phyloP scores from a whole-genome alignment of 2,797 vertebrate genomes.

The Myotis vivesi region DNA sequence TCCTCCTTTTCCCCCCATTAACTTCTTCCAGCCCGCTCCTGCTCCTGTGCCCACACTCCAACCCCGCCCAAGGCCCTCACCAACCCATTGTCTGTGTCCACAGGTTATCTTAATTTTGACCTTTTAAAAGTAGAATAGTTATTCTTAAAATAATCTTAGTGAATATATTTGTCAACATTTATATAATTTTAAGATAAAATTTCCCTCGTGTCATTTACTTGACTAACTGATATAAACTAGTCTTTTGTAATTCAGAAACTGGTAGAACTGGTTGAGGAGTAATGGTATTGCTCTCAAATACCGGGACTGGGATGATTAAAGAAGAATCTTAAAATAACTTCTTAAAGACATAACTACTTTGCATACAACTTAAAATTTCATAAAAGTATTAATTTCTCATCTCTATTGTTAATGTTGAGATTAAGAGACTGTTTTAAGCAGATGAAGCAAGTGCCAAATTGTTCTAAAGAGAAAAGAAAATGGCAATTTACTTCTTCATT shows the following conservation, averaged over 20 bases:
- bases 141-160: slow-evolving; percentile 2
- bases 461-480: neutral
- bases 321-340: neutral
- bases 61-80: no score
- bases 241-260: neutral
- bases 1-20: no score
- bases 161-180: neutral
- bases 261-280: neutral
- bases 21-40: no score
- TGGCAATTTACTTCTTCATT: slow-evolving; percentile 1
- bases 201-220: neutral
- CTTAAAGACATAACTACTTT: neutral
- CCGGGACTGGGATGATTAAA: neutral
- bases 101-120: neutral
- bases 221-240: neutral
- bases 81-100: no score
- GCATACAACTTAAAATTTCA: neutral
- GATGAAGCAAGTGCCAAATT: neutral
- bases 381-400: slow-evolving; percentile 25
- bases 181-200: neutral
- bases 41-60: no score
- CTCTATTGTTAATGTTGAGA: neutral
- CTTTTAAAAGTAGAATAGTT: neutral
- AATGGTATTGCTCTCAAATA: neutral
- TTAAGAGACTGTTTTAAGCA: neutral